Conservation (phyloP, 2,888 invertebrate genomes). For the Ophioninae sp. region DNA sequence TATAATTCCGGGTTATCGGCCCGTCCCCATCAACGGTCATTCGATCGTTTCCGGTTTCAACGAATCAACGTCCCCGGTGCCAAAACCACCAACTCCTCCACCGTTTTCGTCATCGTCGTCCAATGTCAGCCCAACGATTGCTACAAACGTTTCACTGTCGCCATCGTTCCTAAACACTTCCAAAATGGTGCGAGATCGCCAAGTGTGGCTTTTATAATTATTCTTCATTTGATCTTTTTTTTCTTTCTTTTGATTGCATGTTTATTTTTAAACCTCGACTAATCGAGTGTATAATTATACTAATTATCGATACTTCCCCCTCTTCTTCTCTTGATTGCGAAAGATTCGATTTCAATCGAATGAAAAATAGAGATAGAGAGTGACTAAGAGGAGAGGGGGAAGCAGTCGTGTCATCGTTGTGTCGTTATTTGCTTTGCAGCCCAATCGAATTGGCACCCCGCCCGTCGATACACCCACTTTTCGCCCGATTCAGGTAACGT, state of each 20-base stretch:
- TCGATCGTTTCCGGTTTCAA: conserved; percentile 26
- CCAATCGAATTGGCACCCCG: conserved; percentile 77
- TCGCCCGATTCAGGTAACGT: conserved; percentile 79
- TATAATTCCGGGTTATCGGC: conserved; percentile 40
- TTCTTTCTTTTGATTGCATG: conserved; percentile 68
- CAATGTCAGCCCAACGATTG: conserved; percentile 64
- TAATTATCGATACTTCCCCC: conserved; percentile 27
- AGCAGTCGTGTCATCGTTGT: conserved; percentile 74
- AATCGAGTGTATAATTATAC: conserved; percentile 75
- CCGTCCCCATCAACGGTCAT: conserved; percentile 42
- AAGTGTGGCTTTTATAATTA: conserved; percentile 33
- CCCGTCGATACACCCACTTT: conserved; percentile 78
- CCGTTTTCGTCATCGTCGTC: conserved; percentile 10
- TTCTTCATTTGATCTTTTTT: conserved; percentile 33
- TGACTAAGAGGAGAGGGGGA: conserved; percentile 24
- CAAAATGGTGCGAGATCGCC: conserved; percentile 75
- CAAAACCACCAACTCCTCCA: conserved; percentile 46
- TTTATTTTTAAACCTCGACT: conserved; percentile 76
- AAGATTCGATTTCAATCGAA: conserved; percentile 48
- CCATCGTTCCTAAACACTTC: conserved; percentile 69
- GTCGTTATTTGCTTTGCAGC: conserved; percentile 78
- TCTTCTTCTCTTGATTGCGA: conserved; percentile 35
- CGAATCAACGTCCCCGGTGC: conserved; percentile 67
- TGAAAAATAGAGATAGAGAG: conserved; percentile 11
- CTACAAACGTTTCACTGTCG: conserved; percentile 73